These are phyloP conservation scores for Tetramorium parvispinum DNA, from an alignment of 1,140 invertebrate genomes.

Conservation along the genomic window DNA sequence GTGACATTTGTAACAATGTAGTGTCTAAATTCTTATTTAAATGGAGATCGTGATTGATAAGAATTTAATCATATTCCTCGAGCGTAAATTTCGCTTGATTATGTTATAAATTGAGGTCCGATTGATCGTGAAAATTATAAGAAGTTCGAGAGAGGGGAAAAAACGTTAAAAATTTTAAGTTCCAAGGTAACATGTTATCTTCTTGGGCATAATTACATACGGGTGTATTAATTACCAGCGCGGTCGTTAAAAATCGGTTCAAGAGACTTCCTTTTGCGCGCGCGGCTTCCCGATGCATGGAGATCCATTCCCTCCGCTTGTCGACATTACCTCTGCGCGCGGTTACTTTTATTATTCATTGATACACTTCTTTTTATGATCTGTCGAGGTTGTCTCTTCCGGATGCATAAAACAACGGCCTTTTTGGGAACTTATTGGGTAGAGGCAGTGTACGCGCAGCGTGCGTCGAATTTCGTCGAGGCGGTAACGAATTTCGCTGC, in stretches of 20 bases:
- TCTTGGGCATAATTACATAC: constrained; percentile 12
- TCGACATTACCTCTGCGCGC: background rate
- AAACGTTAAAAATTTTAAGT: constrained; percentile 16
- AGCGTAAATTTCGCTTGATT: constrained; percentile 2
- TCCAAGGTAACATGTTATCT: constrained; percentile 18
- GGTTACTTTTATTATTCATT: constrained; percentile 51
- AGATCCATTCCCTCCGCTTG: background rate
- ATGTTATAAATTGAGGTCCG: constrained; percentile 11
- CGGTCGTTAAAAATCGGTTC: constrained; percentile 8
- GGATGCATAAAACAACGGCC: constrained; percentile 41
- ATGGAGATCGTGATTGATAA: background rate
- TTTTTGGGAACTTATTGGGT: constrained; percentile 56
- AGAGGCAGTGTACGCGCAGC: constrained; percentile 23
- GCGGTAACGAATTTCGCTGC: constrained; percentile 68
- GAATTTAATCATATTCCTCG: background rate
- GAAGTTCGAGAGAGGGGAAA: background rate
- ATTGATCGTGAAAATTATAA: constrained; percentile 30
- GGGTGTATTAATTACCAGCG: constrained; percentile 3
- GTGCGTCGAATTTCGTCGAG: constrained; percentile 41
- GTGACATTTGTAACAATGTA: background rate
- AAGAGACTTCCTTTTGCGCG: background rate
- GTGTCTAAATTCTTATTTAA: background rate
- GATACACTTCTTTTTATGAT: constrained; percentile 48
- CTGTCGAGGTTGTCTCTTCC: constrained; percentile 24
- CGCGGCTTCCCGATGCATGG: background rate